Conservation (phyloP, 2,888 invertebrate genomes). For the Lissocephala sabroskyi region DNA sequence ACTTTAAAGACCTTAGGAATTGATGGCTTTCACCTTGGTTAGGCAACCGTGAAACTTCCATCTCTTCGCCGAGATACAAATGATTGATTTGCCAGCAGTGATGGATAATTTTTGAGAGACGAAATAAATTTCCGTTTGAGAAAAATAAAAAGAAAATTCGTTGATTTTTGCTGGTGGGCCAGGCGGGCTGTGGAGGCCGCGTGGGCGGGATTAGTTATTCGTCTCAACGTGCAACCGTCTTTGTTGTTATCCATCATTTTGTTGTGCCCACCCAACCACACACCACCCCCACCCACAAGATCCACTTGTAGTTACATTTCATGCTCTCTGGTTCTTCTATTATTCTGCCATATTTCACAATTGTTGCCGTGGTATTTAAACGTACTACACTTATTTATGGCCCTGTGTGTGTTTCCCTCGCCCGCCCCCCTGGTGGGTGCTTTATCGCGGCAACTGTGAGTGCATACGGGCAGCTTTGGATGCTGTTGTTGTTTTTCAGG, state of each 20-base stretch:
- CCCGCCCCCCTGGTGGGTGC: neutral
- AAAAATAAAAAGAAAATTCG: too few relatives aligned
- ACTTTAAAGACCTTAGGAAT: too few relatives aligned
- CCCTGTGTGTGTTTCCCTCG: conserved; percentile 28
- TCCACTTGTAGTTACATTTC: conserved; percentile 50
- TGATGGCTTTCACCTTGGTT: too few relatives aligned
- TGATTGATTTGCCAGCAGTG: too few relatives aligned
- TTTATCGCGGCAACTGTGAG: neutral
- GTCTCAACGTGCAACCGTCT: conserved; percentile 22
- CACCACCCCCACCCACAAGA: conserved; percentile 10
- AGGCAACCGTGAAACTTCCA: too few relatives aligned
- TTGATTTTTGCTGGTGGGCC: too few relatives aligned
- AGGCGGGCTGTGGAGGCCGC: too few relatives aligned
- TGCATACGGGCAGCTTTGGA: neutral
- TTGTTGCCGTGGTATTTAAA: conserved; percentile 66
- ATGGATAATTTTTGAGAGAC: too few relatives aligned
- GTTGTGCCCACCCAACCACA: conserved; percentile 1
- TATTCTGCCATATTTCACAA: conserved; percentile 66
- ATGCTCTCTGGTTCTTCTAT: conserved; percentile 54
- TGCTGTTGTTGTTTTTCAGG: conserved; percentile 13
- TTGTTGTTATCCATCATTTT: conserved; percentile 13
- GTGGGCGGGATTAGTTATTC: too few relatives aligned
- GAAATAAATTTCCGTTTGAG: too few relatives aligned
- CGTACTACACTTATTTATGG: conserved; percentile 66
- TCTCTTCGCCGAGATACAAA: too few relatives aligned